Conservation (phyloP, 2,113 vertebrate species). For the Kryptolebias marmoratus region DNA sequence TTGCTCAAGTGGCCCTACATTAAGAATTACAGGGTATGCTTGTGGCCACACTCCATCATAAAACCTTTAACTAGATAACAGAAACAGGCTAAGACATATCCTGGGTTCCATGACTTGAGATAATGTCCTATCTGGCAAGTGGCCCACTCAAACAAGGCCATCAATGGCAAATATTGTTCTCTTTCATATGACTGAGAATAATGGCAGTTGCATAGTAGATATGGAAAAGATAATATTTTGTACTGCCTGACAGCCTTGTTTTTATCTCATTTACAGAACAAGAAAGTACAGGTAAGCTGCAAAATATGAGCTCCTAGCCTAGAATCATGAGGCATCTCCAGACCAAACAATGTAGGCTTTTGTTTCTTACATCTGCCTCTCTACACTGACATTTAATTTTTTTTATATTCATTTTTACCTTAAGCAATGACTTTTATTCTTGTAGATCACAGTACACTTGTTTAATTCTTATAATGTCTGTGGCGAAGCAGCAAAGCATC, state of each 20-base stretch:
- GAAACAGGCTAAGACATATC: constrained; percentile 51
- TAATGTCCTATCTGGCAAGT: constrained; percentile 50
- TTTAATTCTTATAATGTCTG: constrained; percentile 28
- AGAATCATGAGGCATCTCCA: constrained; percentile 82
- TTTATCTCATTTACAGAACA: constrained; percentile 74
- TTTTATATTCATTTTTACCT: constrained; percentile 47
- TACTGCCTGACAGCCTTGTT: constrained; percentile 80
- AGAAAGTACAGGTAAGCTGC: constrained; percentile 82
- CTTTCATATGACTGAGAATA: constrained; percentile 71
- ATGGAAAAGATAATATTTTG: constrained; percentile 80
- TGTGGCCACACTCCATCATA: constrained; percentile 38
- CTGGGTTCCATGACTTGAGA: constrained; percentile 51
- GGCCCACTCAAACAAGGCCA: constrained; percentile 49
- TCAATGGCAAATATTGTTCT: constrained; percentile 55
- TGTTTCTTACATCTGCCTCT: constrained; percentile 86
- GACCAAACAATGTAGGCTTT: constrained; percentile 85
- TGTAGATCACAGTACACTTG: constrained; percentile 41
- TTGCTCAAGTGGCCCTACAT: constrained; percentile 36
- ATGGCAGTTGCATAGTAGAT: constrained; percentile 78
- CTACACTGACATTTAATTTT: constrained; percentile 59
- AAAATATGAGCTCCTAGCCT: constrained; percentile 82
- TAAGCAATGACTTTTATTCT: constrained; percentile 31
- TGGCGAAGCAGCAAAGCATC: constrained; percentile 34
- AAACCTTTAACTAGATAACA: constrained; percentile 29
- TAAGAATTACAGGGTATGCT: constrained; percentile 34